A percentile compares a stretch with the other conserved stretches of the same genome.
phyloP scores from a whole-genome alignment of 1,140 invertebrate genomes.

The Aphaenogaster ashmeadi region DNA sequence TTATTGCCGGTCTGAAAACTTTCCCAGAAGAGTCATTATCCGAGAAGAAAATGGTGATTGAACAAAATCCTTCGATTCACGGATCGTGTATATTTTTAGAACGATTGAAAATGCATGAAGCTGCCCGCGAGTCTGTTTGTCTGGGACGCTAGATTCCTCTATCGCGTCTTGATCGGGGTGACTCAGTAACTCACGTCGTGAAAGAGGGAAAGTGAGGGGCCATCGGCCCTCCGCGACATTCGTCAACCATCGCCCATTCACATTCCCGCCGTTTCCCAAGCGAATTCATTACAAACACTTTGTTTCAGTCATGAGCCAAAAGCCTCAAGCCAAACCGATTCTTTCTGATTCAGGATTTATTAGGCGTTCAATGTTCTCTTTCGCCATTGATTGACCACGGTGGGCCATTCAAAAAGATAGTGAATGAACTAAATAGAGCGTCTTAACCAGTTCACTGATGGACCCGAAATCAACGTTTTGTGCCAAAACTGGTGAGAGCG shows the following conservation, averaged over 20 bases:
- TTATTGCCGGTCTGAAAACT: slow-evolving; percentile 43
- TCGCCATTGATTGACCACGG: neutral
- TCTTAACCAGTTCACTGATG: neutral
- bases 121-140: slow-evolving; percentile 45
- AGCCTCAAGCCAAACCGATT: slow-evolving; percentile 4
- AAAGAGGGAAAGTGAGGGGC: slow-evolving; percentile 55
- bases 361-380: neutral
- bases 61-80: slow-evolving; percentile 32
- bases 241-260: slow-evolving; percentile 58
- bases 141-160: slow-evolving; percentile 69
- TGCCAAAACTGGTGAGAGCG: too few relatives aligned
- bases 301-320: slow-evolving; percentile 44
- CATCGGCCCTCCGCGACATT: slow-evolving; percentile 48
- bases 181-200: slow-evolving; percentile 55
- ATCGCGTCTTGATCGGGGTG: slow-evolving; percentile 63
- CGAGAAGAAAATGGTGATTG: neutral
- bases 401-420: neutral
- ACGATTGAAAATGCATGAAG: slow-evolving; percentile 76
- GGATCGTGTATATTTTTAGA: slow-evolving; percentile 68
- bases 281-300: slow-evolving; percentile 63
- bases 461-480: too few relatives aligned
- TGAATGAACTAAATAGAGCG: neutral
- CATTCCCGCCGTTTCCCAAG: slow-evolving; percentile 55
- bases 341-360: slow-evolving; percentile 32
- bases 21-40: slow-evolving; percentile 16